Evolutionary conservation across 2,888 invertebrate species (phyloP).

Genomic region (Penaeus monodon): DNA sequence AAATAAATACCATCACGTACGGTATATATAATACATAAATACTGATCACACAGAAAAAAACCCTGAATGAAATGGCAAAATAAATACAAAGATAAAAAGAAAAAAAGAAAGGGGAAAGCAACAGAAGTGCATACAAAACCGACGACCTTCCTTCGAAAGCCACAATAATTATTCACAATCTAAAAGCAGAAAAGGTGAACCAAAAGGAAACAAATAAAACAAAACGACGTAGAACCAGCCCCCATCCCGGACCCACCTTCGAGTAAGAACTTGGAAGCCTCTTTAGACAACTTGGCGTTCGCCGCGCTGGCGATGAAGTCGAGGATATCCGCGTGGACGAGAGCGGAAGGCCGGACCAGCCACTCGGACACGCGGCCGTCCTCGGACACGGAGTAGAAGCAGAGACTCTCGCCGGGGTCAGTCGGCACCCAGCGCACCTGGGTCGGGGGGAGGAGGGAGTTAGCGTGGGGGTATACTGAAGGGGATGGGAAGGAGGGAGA

Average conservation of each 20-base stretch:
- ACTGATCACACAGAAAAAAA: no score
- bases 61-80: no score
- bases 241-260: no score
- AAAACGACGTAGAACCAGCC: no score
- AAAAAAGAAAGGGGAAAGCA: neutral
- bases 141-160: no score
- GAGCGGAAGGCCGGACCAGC: conserved; percentile 64
- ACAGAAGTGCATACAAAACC: neutral
- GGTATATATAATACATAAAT: no score
- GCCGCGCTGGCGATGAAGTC: neutral
- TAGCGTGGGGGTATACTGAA: conserved; percentile 3
- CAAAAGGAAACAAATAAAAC: no score
- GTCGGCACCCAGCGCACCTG: conserved; percentile 91
- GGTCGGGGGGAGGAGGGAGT: neutral
- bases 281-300: no score
- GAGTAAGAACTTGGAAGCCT: no score
- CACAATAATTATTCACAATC: no score
- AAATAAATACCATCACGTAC: no score
- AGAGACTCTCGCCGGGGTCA: conserved; percentile 89
- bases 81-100: neutral
- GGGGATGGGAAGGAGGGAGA: conserved; percentile 1
- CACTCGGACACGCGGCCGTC: conserved; percentile 89
- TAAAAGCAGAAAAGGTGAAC: neutral
- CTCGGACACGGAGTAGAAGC: conserved; percentile 90
- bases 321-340: conserved; percentile 39